Evolutionary conservation across 1,140 invertebrate genomes (phyloP).

Genomic region (Lucilia cuprina): DNA sequence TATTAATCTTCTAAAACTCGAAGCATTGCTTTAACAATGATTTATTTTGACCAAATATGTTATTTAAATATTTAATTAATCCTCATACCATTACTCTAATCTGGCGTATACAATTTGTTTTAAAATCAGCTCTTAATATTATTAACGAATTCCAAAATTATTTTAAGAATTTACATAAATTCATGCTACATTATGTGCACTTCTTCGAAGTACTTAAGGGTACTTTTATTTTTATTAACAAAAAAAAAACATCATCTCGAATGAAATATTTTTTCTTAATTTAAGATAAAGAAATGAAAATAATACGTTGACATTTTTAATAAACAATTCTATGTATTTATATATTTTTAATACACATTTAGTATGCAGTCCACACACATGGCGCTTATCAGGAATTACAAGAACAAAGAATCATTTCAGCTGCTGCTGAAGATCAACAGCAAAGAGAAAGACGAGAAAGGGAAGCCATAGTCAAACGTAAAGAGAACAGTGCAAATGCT

Average conservation of each 20-base stretch:
- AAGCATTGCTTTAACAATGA: too few species aligned
- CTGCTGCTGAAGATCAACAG: slow-evolving; percentile 56
- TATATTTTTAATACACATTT: slow-evolving; percentile 53
- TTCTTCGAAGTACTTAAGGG: too few species aligned
- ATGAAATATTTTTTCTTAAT: slow-evolving; percentile 35
- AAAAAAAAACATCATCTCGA: slow-evolving; percentile 15
- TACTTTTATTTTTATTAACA: too few species aligned
- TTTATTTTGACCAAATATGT: too few species aligned
- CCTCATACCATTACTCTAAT: too few species aligned
- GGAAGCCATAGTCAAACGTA: slow-evolving; percentile 77
- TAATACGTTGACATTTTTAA: slow-evolving; percentile 22
- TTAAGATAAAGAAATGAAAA: background rate
- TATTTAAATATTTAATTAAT: too few species aligned
- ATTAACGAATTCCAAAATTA: too few species aligned
- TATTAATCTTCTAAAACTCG: too few species aligned
- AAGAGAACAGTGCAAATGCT: slow-evolving; percentile 93
- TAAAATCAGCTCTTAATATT: too few species aligned
- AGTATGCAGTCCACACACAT: slow-evolving; percentile 63
- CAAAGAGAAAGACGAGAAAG: slow-evolving; percentile 69
- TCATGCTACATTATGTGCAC: too few species aligned
- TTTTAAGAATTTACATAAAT: too few species aligned
- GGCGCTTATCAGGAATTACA: slow-evolving; percentile 74
- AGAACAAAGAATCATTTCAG: slow-evolving; percentile 77
- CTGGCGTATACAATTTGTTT: too few species aligned
- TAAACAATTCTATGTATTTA: slow-evolving; percentile 42